A percentile compares a stretch with the other conserved stretches of the same genome.
These are phyloP conservation scores for Lithosia quadra DNA, from an alignment of 2,888 invertebrate genomes.

Conservation along the genomic window DNA sequence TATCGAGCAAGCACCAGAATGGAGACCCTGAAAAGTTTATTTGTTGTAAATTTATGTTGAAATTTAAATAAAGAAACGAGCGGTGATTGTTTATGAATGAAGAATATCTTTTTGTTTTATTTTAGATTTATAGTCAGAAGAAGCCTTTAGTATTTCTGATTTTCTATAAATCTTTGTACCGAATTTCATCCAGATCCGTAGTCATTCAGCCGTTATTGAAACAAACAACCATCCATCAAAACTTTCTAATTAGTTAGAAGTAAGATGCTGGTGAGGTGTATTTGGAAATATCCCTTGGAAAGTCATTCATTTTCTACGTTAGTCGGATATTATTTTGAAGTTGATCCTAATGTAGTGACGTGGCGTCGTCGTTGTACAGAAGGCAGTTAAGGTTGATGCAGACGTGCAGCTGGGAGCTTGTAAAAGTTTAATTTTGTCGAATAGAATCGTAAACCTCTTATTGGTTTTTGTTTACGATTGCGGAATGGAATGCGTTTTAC, in stretches of 20 bases:
- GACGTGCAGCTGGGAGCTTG: conserved; percentile 74
- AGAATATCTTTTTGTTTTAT: conserved; percentile 27
- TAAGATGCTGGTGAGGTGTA: background rate
- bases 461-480: conserved; percentile 82
- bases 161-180: no score
- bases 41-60: conserved; percentile 54
- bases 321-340: conserved; percentile 33
- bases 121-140: no score
- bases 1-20: conserved; percentile 98
- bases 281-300: background rate
- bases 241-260: background rate
- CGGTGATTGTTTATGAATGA: conserved; percentile 46
- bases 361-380: conserved; percentile 44
- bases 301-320: background rate
- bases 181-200: no score
- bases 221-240: no score
- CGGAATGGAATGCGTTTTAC: conserved; percentile 67
- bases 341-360: conserved; percentile 43
- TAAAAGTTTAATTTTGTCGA: conserved; percentile 83
- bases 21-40: conserved; percentile 90
- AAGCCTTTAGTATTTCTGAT: no score
- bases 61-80: conserved; percentile 47
- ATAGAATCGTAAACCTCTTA: conserved; percentile 81
- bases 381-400: conserved; percentile 65
- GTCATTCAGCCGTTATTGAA: no score